These are phyloP conservation scores for Bovichtus variegatus DNA, from an alignment of 2,797 vertebrate species.

Conservation along the genomic window DNA sequence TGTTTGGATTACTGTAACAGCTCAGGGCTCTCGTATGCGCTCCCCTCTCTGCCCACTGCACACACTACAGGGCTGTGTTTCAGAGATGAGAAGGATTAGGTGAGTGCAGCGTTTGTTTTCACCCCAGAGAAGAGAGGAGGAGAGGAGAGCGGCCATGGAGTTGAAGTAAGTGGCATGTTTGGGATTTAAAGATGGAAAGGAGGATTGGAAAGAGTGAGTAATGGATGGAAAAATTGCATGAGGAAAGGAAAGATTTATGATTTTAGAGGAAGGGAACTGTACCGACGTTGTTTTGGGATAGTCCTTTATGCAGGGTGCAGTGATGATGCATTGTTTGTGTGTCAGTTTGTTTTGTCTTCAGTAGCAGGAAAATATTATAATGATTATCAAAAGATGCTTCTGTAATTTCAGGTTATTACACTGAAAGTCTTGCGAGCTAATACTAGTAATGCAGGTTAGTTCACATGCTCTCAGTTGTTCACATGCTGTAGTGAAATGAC, in stretches of 20 bases:
- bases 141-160: slow-evolving; percentile 70
- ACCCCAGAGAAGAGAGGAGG: slow-evolving; percentile 24
- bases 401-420: slow-evolving; percentile 16
- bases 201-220: slow-evolving; percentile 25
- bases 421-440: slow-evolving; percentile 10
- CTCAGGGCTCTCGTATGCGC: slow-evolving; percentile 65
- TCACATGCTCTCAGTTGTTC: slow-evolving; percentile 2
- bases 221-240: slow-evolving; percentile 10
- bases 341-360: slow-evolving; percentile 19
- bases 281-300: background rate
- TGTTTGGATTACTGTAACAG: slow-evolving; percentile 78
- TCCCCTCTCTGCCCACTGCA: slow-evolving; percentile 32
- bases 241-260: background rate
- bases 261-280: background rate
- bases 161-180: slow-evolving; percentile 73
- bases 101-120: slow-evolving; percentile 53
- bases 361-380: slow-evolving; percentile 11
- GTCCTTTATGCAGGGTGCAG: background rate
- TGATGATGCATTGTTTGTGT: background rate
- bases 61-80: slow-evolving; percentile 28
- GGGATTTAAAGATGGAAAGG: slow-evolving; percentile 20
- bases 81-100: slow-evolving; percentile 64
- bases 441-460: slow-evolving; percentile 51
- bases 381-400: slow-evolving; percentile 27
- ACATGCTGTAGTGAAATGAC: background rate